Conservation (phyloP, 2,113 vertebrate genomes). For the Siniperca knerii region DNA sequence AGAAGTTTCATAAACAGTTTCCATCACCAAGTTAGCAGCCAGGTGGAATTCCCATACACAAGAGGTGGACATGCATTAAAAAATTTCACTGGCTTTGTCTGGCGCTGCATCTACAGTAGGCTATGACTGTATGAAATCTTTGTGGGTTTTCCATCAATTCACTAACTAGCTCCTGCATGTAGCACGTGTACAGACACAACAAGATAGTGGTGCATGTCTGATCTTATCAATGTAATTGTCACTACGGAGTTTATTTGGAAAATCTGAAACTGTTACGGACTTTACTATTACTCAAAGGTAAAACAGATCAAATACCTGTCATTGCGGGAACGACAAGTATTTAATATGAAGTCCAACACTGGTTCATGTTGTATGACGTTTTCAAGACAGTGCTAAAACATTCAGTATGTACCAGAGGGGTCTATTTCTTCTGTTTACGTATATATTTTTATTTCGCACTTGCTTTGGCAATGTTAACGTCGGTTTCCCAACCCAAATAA, state of each 20-base stretch:
- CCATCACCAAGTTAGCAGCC: neutral
- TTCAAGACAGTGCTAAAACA: neutral
- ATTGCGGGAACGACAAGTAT: no score
- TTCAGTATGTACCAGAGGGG: neutral
- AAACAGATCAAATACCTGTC: neutral
- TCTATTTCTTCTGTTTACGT: no score
- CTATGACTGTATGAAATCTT: neutral
- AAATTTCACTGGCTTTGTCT: no score
- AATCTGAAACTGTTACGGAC: neutral
- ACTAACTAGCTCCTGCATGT: neutral
- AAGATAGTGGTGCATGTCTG: neutral
- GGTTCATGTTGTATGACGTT: neutral
- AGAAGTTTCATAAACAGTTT: neutral
- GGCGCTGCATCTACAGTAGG: no score
- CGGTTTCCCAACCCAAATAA: no score
- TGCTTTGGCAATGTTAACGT: no score
- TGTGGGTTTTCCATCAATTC: constrained; percentile 42
- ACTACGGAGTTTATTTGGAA: neutral
- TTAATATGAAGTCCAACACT: neutral
- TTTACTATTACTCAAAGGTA: neutral
- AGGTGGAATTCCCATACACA: constrained; percentile 34
- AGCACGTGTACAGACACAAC: neutral
- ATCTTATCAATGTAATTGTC: neutral
- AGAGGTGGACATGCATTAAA: neutral
- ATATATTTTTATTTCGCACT: no score